Conservation (phyloP, 2,797 vertebrate genomes). For the Poliocrania exsul region DNA sequence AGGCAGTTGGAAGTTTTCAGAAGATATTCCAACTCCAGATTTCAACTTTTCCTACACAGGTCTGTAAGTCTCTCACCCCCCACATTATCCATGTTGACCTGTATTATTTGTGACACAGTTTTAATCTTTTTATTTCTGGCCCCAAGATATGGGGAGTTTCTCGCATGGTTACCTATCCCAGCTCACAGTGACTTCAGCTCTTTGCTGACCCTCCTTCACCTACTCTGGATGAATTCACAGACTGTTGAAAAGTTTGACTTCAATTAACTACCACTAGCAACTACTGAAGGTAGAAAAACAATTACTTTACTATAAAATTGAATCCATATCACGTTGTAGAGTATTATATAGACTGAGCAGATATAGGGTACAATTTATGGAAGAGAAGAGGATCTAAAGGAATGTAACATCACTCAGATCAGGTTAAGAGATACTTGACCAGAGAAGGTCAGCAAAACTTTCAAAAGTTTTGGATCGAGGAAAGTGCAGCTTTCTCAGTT, state of each 20-base stretch:
- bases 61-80: background rate
- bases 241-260: background rate
- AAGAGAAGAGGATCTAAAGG: background rate
- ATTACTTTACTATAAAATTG: background rate
- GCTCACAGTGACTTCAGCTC: background rate
- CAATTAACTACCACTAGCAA: background rate
- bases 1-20: background rate
- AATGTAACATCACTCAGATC: background rate
- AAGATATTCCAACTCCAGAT: background rate
- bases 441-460: constrained; percentile 42
- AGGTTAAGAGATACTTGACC: constrained; percentile 8
- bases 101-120: background rate
- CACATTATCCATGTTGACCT: background rate
- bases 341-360: background rate
- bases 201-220: background rate
- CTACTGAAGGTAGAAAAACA: background rate
- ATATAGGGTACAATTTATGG: background rate
- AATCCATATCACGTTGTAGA: background rate
- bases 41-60: background rate
- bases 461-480: background rate
- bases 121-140: background rate
- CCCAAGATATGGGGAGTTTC: background rate
- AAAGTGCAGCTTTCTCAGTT: constrained; percentile 29
- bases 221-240: background rate
- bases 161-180: background rate